Percentiles rank a stretch among this genome's conserved stretches.
These are phyloP conservation scores for Leistus spinibarbis DNA, from an alignment of 2,888 invertebrate genomes.

Conservation along the genomic window DNA sequence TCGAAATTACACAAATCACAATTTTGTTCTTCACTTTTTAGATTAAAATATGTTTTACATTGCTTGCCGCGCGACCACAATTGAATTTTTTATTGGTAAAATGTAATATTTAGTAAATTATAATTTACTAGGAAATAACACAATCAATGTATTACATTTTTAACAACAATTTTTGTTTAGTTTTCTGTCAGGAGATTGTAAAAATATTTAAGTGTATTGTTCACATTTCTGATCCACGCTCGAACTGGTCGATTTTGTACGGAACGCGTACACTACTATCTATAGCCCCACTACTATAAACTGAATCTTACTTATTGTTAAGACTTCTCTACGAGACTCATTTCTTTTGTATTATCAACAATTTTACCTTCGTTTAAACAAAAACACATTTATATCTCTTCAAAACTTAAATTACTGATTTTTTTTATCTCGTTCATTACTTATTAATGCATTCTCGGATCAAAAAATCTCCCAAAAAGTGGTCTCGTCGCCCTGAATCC, in stretches of 20 bases:
- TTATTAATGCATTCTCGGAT: no score
- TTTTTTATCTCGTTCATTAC: no score
- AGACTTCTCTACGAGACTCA: neutral
- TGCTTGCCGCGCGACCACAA: neutral
- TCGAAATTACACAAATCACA: neutral
- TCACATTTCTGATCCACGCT: neutral
- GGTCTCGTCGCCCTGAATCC: no score
- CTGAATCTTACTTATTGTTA: neutral
- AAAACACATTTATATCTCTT: no score
- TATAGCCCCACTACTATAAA: neutral
- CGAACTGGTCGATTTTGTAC: neutral
- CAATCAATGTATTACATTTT: neutral
- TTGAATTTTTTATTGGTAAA: neutral
- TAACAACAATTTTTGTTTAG: neutral
- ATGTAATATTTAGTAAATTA: no score
- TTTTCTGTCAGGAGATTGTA: neutral
- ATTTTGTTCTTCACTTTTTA: neutral
- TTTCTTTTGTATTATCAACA: neutral
- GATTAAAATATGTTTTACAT: neutral
- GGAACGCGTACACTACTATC: neutral
- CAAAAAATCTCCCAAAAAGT: no score
- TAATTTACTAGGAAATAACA: no score
- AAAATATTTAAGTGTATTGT: neutral
- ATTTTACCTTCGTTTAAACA: neutral
- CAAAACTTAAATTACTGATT: no score